Base-by-base conservation (phyloP, 1,140 invertebrate species). In the Pseudachorutes palmiensis region DNA sequence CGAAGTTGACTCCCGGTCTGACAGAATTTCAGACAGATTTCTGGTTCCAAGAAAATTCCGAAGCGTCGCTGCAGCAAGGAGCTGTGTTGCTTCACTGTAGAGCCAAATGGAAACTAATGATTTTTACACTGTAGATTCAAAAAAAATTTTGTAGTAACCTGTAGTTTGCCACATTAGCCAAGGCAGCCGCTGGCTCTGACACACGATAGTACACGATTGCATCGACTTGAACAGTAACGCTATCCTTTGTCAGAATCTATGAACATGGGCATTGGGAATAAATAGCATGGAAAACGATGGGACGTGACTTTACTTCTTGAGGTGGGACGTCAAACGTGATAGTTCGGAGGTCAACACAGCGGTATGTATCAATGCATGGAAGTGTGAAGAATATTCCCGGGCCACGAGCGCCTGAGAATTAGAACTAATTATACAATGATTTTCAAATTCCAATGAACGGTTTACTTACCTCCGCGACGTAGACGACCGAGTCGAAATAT, bases 291-390 rank as follows among this genome's bases (percentile, higher is more conserved):
- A 45, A 45, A 45, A 45, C 36, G 9, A 9, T 45, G 36, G 36
- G 36, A 45, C 9, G 36, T 61, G 28, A 77, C 80, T 78, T n/a
- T 83, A 94, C 92, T 83, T 96, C 93, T 81, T 96, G 93, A 12
- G 93, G 92, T 41, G 94, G 93, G 31, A 97, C 91, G 76, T 96
- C 93, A 76, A 96, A 96, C 0, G 91, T 93, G 66, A 92, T 65
- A 5, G 89, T 90, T 65, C 92, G 82, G 58, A 95, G 79, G 76
- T 96, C 92, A 3, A 92, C 90, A 77, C 90, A 91, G 49, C 88
- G 86, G 75, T 93, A 94, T 31, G 87, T 89, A 76, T 97, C 93
- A 66, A 96, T 87, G 76, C 92, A 96, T 1, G 92, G 92, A 55
- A 94, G 80, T 9, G 95, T 84, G 76, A 95, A 94, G 76, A 96